These are phyloP conservation scores for Myxocyprinus asiaticus DNA, from an alignment of 2,113 vertebrate genomes.

Conservation along the genomic window DNA sequence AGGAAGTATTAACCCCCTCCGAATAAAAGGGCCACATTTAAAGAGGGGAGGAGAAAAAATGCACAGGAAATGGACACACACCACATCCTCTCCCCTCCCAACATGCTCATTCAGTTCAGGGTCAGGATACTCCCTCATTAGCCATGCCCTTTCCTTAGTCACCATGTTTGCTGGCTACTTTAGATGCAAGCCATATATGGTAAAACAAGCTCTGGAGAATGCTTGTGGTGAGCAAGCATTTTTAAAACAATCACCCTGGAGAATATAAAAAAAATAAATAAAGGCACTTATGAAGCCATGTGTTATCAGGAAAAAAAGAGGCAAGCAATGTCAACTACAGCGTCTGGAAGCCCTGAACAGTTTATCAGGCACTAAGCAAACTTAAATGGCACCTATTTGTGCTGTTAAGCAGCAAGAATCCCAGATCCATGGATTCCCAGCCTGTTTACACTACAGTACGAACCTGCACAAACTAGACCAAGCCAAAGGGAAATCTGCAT, in stretches of 20 bases:
- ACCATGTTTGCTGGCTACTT: constrained; percentile 63
- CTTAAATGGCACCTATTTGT: neutral
- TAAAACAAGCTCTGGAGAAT: constrained; percentile 70
- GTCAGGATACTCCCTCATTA: constrained; percentile 52
- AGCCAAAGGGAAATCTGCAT: neutral
- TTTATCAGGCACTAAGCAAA: constrained; percentile 5
- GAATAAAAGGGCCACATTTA: constrained; percentile 36
- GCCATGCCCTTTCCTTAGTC: constrained; percentile 66
- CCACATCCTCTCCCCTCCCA: constrained; percentile 54
- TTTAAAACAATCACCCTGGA: constrained; percentile 61
- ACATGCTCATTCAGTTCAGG: constrained; percentile 40
- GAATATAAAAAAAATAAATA: neutral
- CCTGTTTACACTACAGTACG: neutral
- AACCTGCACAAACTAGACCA: neutral
- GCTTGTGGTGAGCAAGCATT: constrained; percentile 60
- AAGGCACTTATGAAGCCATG: constrained; percentile 74
- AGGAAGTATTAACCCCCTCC: neutral
- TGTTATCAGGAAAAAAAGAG: constrained; percentile 49
- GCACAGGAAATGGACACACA: constrained; percentile 67
- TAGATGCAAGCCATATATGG: constrained; percentile 70
- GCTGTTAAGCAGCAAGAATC: too few relatives aligned
- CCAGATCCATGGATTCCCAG: too few relatives aligned
- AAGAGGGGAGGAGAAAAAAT: constrained; percentile 42
- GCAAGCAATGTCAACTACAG: constrained; percentile 8
- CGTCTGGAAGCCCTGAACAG: constrained; percentile 1